A percentile compares a stretch with the other conserved stretches of the same genome.
Evolutionary conservation across 2,113 vertebrate species (phyloP).

Genomic region (Daphoenositta chrysoptera): DNA sequence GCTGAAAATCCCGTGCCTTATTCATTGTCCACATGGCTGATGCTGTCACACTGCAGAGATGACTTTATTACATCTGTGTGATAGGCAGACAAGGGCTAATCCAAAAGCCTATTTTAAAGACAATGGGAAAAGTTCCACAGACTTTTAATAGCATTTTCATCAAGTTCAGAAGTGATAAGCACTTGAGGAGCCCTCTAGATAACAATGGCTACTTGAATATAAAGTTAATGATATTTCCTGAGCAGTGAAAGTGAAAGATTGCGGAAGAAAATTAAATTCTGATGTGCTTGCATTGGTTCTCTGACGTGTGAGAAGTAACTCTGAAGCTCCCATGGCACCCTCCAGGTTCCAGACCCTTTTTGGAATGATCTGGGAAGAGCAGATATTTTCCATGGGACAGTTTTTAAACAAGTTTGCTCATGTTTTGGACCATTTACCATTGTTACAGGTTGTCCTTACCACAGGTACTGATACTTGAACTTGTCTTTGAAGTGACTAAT

Average conservation of each 20-base stretch:
- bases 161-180: neutral
- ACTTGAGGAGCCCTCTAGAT: neutral
- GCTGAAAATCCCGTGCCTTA: neutral
- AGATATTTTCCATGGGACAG: neutral
- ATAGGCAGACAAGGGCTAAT: neutral
- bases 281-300: neutral
- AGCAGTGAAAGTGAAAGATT: neutral
- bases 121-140: neutral
- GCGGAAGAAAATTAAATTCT: neutral
- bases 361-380: neutral
- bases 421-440: neutral
- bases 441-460: neutral
- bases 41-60: neutral
- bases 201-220: neutral
- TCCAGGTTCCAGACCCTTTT: neutral
- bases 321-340: accelerated
- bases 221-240: neutral
- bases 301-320: neutral
- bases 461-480: neutral
- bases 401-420: neutral
- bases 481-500: neutral
- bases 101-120: neutral
- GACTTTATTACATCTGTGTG: neutral
- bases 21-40: neutral
- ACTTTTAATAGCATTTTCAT: slow-evolving; percentile 17